Evolutionary conservation across 2,888 invertebrate species (phyloP).

Genomic region (Prosopocoilus inquinatus): DNA sequence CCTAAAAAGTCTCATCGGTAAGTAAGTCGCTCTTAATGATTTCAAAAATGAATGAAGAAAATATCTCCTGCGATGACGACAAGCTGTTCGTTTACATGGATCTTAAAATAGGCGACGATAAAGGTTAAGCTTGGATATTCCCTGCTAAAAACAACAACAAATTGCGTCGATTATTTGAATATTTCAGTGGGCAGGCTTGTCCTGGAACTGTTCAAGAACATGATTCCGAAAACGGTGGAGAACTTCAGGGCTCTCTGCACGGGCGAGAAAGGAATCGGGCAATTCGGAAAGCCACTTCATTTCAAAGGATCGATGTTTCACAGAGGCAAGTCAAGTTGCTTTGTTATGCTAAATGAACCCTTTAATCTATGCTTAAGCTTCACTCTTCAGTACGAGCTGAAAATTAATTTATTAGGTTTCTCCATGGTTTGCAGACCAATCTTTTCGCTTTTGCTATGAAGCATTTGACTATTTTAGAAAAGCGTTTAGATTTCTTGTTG

Average conservation of each 20-base stretch:
- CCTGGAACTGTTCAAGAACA: constrained; percentile 80
- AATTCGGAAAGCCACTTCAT: constrained; percentile 69
- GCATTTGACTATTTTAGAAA: too few relatives aligned
- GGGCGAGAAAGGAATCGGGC: constrained; percentile 79
- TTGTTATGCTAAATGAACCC: background rate
- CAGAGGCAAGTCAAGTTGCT: constrained; percentile 55
- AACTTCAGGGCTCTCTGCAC: constrained; percentile 92
- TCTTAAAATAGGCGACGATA: constrained; percentile 64
- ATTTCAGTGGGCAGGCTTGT: constrained; percentile 75
- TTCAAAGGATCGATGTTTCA: constrained; percentile 84
- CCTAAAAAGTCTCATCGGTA: too few relatives aligned
- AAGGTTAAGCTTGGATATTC: constrained; percentile 54
- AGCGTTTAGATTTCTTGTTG: too few relatives aligned
- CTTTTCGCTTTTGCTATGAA: too few relatives aligned
- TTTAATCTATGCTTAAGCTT: background rate
- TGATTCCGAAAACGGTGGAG: constrained; percentile 84
- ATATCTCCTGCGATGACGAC: constrained; percentile 4
- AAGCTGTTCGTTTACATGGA: constrained; percentile 67
- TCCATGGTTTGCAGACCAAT: too few relatives aligned
- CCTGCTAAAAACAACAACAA: constrained; percentile 6
- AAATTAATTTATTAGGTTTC: too few relatives aligned
- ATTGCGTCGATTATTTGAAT: constrained; percentile 1
- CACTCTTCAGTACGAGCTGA: too few relatives aligned
- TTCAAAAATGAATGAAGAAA: background rate
- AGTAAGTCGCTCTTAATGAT: background rate